phyloP scores from a whole-genome alignment of 2,113 vertebrate genomes.

The Carassius gibelio region DNA sequence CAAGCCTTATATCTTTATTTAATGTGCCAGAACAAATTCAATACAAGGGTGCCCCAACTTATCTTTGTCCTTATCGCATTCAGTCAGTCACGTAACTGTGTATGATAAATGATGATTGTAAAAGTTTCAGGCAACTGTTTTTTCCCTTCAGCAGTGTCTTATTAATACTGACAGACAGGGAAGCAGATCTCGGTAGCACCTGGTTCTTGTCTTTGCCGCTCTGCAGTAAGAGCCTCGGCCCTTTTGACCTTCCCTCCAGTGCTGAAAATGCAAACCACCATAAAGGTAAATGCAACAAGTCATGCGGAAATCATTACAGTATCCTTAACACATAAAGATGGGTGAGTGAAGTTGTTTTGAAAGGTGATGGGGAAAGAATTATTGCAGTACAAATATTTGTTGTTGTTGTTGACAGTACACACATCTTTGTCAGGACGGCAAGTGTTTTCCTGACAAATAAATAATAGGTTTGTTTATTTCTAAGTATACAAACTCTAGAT shows the following conservation, averaged over 20 bases:
- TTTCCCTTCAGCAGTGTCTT: not conserved
- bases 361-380: not conserved
- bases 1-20: not conserved
- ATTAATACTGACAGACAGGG: conserved; percentile 24
- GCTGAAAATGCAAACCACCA: too few relatives aligned
- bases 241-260: too few relatives aligned
- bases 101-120: not conserved
- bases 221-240: not conserved
- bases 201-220: not conserved
- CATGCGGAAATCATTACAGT: too few relatives aligned
- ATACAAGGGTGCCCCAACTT: too few relatives aligned
- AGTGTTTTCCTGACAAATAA: conserved; percentile 1
- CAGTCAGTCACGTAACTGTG: not conserved
- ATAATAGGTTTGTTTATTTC: conserved; percentile 3
- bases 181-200: not conserved
- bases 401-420: not conserved
- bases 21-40: not conserved
- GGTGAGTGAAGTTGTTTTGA: too few relatives aligned
- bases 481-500: conserved; percentile 1
- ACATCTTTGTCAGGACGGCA: not conserved
- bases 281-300: too few relatives aligned
- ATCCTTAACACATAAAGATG: too few relatives aligned
- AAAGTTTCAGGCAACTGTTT: not conserved
- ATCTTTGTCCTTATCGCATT: not conserved
- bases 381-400: not conserved